Evolutionary conservation across 2,113 vertebrate species (phyloP), one percentile per base, ranked within the genome.

Genomic region (Lepus timidus): DNA sequence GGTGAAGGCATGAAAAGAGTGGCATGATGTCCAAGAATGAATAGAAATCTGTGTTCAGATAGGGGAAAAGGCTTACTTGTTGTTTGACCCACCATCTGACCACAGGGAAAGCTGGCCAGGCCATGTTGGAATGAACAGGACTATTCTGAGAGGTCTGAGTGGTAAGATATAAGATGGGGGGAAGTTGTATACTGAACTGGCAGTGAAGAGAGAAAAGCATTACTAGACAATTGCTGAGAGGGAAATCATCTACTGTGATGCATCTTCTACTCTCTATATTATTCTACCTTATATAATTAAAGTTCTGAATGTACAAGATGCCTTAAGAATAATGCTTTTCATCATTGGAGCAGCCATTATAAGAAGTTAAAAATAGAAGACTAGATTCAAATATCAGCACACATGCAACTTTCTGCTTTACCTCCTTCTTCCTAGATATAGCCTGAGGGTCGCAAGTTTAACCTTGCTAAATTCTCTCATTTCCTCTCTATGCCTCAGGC

Each of bases 291-390:
- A n/a, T 71, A 13, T 33, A 74, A 52, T 9, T 22, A 52, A 9
- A 91, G 76, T 83, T 92, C 71, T 78, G 62, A 84, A 70, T 74
- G 14, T 20, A 88, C 82, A 92, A 39, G 31, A 39, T 68, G 61
- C 31, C 52, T 82, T n/a, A 9, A 10, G n/a, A 64, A 83, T 64
- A 33, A 52, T 4, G 61, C 4, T 12, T 88, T 71, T 55, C 78
- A 62, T 27, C n/a, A n/a, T 76, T 12, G 3, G 19, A 36, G 19
- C 17, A 17, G 13, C 27, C 14, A 49, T 51, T 95, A 36, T 13
- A 83, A 9, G 31, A 75, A 68, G 31, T 62, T 62, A 19, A 33
- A 75, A 83, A 49, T 17, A 13, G 27, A 44, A 88, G 8, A 70
- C 9, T 64, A 13, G 31, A 71, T n/a, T 31, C 17, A 79, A 76